Conservation (phyloP, 1,140 invertebrate species). For the Gerris buenoi region DNA sequence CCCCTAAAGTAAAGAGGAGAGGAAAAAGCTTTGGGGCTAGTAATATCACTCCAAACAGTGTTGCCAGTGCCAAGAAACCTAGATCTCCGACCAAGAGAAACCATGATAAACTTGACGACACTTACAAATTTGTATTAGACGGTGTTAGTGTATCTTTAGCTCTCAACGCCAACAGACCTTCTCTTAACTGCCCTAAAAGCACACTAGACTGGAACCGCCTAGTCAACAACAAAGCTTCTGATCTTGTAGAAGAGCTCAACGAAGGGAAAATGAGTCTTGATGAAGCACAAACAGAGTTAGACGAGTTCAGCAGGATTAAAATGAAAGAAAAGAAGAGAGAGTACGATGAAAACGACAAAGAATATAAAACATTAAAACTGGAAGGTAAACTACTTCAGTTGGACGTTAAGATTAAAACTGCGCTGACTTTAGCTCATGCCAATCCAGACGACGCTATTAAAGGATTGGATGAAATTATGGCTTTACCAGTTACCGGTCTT, state of each 20-base stretch:
- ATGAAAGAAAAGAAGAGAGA: conserved; percentile 27
- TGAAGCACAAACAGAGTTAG: conserved; percentile 36
- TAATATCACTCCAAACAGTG: neutral
- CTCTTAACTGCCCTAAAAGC: conserved; percentile 34
- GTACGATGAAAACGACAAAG: conserved; percentile 11
- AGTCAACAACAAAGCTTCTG: conserved; percentile 38
- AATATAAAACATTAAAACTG: conserved; percentile 26
- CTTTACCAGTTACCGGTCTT: conserved; percentile 51
- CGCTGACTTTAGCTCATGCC: conserved; percentile 46
- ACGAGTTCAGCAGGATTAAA: conserved; percentile 33
- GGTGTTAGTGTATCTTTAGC: neutral
- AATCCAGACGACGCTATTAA: conserved; percentile 45
- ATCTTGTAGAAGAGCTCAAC: conserved; percentile 41
- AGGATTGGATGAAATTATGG: conserved; percentile 41
- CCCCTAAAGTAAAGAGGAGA: neutral
- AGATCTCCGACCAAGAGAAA: neutral
- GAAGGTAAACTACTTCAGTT: conserved; percentile 55
- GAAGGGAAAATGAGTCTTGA: conserved; percentile 41
- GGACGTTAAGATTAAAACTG: conserved; percentile 55
- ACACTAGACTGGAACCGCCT: conserved; percentile 41
- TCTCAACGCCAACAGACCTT: conserved; percentile 27
- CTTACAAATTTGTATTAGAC: neutral
- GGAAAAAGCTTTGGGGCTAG: neutral
- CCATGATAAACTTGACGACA: neutral
- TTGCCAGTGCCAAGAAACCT: neutral